Conservation (phyloP, 2,888 invertebrate genomes). For the Sphaeridia pumilis region DNA sequence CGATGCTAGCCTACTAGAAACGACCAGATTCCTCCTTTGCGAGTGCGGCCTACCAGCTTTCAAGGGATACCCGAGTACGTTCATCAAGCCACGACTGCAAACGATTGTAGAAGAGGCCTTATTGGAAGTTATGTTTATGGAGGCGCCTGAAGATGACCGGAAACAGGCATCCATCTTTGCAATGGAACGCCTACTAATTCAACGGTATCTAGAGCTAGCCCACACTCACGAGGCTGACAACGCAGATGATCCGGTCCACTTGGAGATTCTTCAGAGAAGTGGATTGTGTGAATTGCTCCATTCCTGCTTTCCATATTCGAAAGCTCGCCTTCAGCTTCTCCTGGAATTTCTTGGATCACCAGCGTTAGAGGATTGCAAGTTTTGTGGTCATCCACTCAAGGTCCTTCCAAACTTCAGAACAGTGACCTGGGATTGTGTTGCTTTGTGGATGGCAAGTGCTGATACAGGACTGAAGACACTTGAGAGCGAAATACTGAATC, state of each 20-base stretch:
- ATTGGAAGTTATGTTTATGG: slow-evolving; percentile 15
- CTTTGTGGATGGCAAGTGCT: slow-evolving; percentile 23
- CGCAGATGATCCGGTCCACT: slow-evolving; percentile 16
- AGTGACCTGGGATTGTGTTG: slow-evolving; percentile 24
- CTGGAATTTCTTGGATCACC: background rate
- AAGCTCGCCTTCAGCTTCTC: slow-evolving; percentile 1
- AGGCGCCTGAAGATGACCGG: background rate
- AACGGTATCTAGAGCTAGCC: slow-evolving; percentile 16
- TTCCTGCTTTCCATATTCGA: slow-evolving; percentile 6
- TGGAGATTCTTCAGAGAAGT: slow-evolving; percentile 21
- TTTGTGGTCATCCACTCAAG: slow-evolving; percentile 14
- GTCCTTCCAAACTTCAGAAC: slow-evolving; percentile 15
- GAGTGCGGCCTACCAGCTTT: slow-evolving; percentile 25
- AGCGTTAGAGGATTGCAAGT: too few relatives aligned
- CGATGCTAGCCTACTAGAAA: slow-evolving; percentile 26
- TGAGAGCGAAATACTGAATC: background rate
- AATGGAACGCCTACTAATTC: slow-evolving; percentile 24
- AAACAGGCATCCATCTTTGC: slow-evolving; percentile 20
- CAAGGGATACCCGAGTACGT: slow-evolving; percentile 18
- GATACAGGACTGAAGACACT: background rate
- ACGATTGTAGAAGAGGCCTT: slow-evolving; percentile 26
- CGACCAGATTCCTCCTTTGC: slow-evolving; percentile 22
- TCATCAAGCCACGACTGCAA: slow-evolving; percentile 18
- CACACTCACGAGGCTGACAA: slow-evolving; percentile 8
- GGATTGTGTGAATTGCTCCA: slow-evolving; percentile 20